Conservation (phyloP, 2,113 vertebrate species). For the Terrapene triunguis region DNA sequence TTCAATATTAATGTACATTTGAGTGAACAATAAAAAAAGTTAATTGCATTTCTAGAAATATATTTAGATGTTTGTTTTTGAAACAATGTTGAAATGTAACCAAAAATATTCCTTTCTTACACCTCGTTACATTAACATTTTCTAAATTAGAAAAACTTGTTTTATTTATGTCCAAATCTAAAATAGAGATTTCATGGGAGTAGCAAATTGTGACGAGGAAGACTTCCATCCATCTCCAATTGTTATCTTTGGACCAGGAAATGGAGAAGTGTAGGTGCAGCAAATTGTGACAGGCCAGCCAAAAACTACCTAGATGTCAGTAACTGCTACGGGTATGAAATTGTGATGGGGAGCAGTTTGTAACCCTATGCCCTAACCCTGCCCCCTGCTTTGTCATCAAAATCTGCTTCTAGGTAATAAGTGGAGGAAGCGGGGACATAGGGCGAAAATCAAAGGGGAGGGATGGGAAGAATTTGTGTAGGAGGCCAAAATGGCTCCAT, state of each 20-base stretch:
- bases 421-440: not conserved
- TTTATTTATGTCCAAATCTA: too few relatives aligned
- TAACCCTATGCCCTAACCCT: not conserved
- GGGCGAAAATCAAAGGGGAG: not conserved
- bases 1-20: too few relatives aligned
- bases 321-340: not conserved
- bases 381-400: not conserved
- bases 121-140: too few relatives aligned
- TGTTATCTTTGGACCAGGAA: not conserved
- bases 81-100: too few relatives aligned
- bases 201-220: too few relatives aligned
- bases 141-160: too few relatives aligned
- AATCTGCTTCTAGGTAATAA: not conserved
- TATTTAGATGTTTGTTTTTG: too few relatives aligned
- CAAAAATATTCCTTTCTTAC: too few relatives aligned
- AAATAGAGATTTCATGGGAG: too few relatives aligned
- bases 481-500: not conserved
- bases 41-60: too few relatives aligned
- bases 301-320: not conserved
- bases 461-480: not conserved
- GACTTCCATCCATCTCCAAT: not conserved
- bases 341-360: not conserved
- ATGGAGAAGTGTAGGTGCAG: not conserved
- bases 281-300: not conserved
- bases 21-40: too few relatives aligned